These are phyloP conservation scores for Popillia japonica DNA, from an alignment of 1,140 invertebrate species.

Conservation along the genomic window DNA sequence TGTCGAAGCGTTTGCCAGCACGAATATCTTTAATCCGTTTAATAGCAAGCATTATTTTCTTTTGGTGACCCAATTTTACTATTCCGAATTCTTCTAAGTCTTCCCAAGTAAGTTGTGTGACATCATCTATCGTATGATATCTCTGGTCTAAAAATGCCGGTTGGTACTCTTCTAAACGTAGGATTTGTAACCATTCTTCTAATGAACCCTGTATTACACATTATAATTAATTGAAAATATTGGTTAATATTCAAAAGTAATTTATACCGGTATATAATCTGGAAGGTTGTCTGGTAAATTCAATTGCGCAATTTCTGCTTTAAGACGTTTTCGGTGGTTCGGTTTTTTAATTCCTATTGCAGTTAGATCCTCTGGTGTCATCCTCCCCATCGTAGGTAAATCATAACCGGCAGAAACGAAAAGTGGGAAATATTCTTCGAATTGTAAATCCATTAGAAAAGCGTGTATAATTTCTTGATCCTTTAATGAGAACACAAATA, in stretches of 20 bases:
- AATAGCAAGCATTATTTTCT: slow-evolving; percentile 96
- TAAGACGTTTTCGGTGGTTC: slow-evolving; percentile 93
- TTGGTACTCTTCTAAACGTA: slow-evolving; percentile 92
- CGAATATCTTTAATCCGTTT: slow-evolving; percentile 95
- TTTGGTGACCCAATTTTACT: slow-evolving; percentile 94
- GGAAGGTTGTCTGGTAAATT: slow-evolving; percentile 93
- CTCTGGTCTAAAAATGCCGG: slow-evolving; percentile 89
- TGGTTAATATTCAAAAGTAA: background rate
- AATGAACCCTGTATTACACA: slow-evolving; percentile 74
- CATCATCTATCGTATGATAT: slow-evolving; percentile 91
- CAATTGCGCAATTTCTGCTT: slow-evolving; percentile 94
- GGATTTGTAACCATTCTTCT: slow-evolving; percentile 91
- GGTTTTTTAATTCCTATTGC: slow-evolving; percentile 95
- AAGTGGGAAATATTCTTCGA: slow-evolving; percentile 94
- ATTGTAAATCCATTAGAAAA: slow-evolving; percentile 94
- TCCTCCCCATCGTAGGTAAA: slow-evolving; percentile 94
- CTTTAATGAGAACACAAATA: slow-evolving; percentile 62
- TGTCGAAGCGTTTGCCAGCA: slow-evolving; percentile 80
- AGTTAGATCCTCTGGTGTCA: slow-evolving; percentile 95
- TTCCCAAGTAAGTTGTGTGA: slow-evolving; percentile 96
- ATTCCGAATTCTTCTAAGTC: slow-evolving; percentile 99
- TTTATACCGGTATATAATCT: slow-evolving; percentile 87
- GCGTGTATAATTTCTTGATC: slow-evolving; percentile 92
- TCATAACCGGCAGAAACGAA: slow-evolving; percentile 97
- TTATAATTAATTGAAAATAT: background rate